These are phyloP conservation scores for Rhodeus uyekii DNA, from an alignment of 2,797 vertebrate species.

Conservation along the genomic window DNA sequence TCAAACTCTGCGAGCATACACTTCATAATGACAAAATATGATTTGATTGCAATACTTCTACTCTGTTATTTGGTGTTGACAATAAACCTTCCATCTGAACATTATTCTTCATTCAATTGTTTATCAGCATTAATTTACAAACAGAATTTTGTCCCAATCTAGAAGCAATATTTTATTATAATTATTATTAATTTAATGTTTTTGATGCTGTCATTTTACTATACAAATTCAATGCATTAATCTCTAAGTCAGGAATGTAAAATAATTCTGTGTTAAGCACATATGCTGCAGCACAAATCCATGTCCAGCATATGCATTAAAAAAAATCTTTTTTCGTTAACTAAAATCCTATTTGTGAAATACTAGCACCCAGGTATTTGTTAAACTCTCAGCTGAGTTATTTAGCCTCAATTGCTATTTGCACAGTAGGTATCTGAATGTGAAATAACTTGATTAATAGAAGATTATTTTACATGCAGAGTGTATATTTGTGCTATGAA, in stretches of 20 bases:
- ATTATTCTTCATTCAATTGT: background rate
- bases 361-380: constrained; percentile 26
- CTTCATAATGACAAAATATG: constrained; percentile 36
- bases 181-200: background rate
- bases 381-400: constrained; percentile 13
- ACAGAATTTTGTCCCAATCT: background rate
- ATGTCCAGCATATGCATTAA: background rate
- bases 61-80: background rate
- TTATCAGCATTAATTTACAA: background rate
- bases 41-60: background rate
- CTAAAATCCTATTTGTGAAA: background rate
- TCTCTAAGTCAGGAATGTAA: constrained; percentile 32
- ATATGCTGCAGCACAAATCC: background rate
- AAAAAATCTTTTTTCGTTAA: background rate
- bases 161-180: background rate
- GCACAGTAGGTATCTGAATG: background rate
- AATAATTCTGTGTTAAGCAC: constrained; percentile 9
- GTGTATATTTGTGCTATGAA: background rate
- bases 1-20: constrained; percentile 32
- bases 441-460: background rate
- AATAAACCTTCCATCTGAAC: background rate
- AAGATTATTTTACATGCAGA: background rate
- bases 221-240: constrained; percentile 8
- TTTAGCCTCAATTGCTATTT: constrained; percentile 20
- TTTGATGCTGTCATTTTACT: background rate